Base-by-base conservation (phyloP, 1,140 invertebrate species). In the Drosophila simulans region DNA sequence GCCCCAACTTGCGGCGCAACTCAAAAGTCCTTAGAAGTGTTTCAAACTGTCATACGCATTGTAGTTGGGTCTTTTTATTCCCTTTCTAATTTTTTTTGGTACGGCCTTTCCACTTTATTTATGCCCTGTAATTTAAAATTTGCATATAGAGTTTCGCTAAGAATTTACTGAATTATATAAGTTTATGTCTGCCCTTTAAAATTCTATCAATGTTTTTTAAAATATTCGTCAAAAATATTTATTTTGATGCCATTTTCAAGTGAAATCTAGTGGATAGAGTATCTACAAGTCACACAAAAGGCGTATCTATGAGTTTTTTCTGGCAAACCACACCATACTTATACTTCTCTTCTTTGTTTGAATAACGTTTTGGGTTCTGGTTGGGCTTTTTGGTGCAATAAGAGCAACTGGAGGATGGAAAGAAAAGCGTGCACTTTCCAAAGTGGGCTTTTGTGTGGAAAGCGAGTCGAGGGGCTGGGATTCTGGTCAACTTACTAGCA, bases 1-100 rank as follows among this genome's bases (percentile, higher is more conserved):
- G 53, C 17, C 17, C 31, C 34, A 70, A 66, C 68, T 75, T 62
- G 68, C 57, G 40, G 64, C 84, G 73, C 74, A 68, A 57, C 69
- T 84, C 63, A 84, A 77, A 77, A 80, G 72, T 59, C 77, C 69
- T 84, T 53, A 71, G 63, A 84, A 89, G 85, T 84, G 69, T 73
- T 89, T 77, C 57, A 80, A 89, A 89, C 84, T 88, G 84, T 88
- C 85, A 83, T 74, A 88, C 60, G 79, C 84, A 88, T 60, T 77
- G 74, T 46, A 55, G 39, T 40, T 53, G 31, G 49, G 15, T 46
- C 17, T 56, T 42, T 25, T 37, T 40, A 17, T 20, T 70, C 22
- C 57, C 27, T 12, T 25, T 15, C 8, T 5, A 40, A 25, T 57
- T 57, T 59, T 54, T 63, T 54, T 53, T 20, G 53, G 68, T 43